Evolutionary conservation across 2,888 invertebrate genomes (phyloP).

Genomic region (Drosophila atroscutellata): DNA sequence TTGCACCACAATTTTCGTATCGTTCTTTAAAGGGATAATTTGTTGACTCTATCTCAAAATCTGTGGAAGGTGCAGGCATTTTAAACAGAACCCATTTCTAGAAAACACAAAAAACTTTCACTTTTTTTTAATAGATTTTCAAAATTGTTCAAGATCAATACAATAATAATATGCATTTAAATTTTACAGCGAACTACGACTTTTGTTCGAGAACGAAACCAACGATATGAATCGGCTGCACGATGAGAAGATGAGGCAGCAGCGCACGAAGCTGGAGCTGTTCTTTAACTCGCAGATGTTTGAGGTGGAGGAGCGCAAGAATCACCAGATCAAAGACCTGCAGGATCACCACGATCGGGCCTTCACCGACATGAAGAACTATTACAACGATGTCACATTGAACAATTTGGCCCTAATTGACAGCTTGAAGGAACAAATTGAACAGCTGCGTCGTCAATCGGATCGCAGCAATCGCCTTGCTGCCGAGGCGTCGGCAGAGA

Average conservation of each 20-base stretch:
- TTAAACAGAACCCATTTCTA: not conserved
- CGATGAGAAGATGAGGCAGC: slow-evolving; percentile 89
- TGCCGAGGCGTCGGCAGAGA: slow-evolving; percentile 87
- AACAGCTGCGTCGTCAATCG: slow-evolving; percentile 90
- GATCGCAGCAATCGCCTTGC: slow-evolving; percentile 91
- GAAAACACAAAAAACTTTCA: not conserved
- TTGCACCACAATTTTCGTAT: not conserved
- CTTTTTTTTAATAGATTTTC: not conserved
- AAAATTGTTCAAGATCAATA: not conserved
- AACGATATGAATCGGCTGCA: slow-evolving; percentile 87
- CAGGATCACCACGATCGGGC: slow-evolving; percentile 93
- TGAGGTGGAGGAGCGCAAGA: slow-evolving; percentile 96
- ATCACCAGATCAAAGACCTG: slow-evolving; percentile 92
- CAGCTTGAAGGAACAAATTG: slow-evolving; percentile 94
- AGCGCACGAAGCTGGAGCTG: slow-evolving; percentile 90
- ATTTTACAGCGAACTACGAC: slow-evolving; percentile 86
- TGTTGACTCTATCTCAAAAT: not conserved
- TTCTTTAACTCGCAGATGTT: slow-evolving; percentile 93
- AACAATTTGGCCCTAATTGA: slow-evolving; percentile 96
- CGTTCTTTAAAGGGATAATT: not conserved
- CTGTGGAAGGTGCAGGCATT: not conserved
- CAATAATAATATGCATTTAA: slow-evolving; percentile 4
- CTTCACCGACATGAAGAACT: slow-evolving; percentile 95
- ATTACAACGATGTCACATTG: slow-evolving; percentile 97
- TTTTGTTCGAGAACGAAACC: slow-evolving; percentile 89